Evolutionary conservation across 2,797 vertebrate genomes (phyloP).

Genomic region (Acipenser ruthenus): DNA sequence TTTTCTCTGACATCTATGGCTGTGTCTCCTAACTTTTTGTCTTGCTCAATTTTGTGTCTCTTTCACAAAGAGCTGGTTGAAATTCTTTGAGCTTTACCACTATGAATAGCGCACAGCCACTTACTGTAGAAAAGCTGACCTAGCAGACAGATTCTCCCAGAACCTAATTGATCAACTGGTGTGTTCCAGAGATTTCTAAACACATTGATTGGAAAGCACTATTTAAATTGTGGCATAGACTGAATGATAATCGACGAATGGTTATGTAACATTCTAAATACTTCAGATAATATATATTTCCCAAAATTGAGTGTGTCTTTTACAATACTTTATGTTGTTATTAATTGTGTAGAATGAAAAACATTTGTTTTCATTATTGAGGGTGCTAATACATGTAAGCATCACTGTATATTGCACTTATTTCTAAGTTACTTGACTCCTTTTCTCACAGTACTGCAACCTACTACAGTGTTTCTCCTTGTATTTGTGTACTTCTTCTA

Average conservation of each 20-base stretch:
- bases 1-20: too few species aligned
- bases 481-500: neutral
- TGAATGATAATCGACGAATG: neutral
- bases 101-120: too few species aligned
- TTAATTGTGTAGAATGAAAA: neutral
- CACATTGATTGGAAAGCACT: neutral
- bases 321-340: neutral
- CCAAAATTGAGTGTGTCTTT: too few species aligned
- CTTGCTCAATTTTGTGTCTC: too few species aligned
- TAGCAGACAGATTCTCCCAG: constrained; percentile 15
- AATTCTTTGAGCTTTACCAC: too few species aligned
- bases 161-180: constrained; percentile 14
- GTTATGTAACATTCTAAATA: neutral
- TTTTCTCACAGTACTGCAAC: constrained; percentile 1
- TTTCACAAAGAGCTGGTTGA: too few species aligned
- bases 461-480: neutral
- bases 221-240: neutral
- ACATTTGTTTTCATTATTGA: neutral
- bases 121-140: constrained; percentile 17
- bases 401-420: constrained; percentile 23
- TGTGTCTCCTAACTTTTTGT: too few species aligned
- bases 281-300: too few species aligned
- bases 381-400: constrained; percentile 19
- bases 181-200: constrained; percentile 22
- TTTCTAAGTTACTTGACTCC: constrained; percentile 6